phyloP scores from a whole-genome alignment of 2,797 vertebrate genomes.

The Sebastes vulpes region DNA sequence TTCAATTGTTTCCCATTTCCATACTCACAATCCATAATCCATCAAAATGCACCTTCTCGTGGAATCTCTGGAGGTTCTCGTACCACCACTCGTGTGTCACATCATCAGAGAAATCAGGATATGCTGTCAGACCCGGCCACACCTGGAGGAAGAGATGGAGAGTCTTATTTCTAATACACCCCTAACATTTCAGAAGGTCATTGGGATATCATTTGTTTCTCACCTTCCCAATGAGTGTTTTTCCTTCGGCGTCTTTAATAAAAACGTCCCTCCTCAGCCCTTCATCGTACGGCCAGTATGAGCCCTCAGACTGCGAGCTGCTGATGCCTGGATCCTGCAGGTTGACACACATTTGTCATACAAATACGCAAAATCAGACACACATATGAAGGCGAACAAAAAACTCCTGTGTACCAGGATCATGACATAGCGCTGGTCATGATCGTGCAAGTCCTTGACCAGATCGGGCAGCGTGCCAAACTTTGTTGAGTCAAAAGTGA shows the following conservation, averaged over 20 bases:
- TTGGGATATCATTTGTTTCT: neutral
- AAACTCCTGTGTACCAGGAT: constrained; percentile 86
- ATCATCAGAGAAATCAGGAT: constrained; percentile 89
- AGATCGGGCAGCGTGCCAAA: constrained; percentile 88
- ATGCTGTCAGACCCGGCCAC: constrained; percentile 92
- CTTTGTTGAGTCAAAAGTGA: constrained; percentile 83
- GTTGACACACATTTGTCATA: neutral
- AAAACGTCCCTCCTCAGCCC: constrained; percentile 88
- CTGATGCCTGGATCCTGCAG: constrained; percentile 92
- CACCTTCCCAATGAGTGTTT: constrained; percentile 90
- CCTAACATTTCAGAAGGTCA: neutral
- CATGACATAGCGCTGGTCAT: constrained; percentile 90
- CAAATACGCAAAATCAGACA: neutral
- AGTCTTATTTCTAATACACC: neutral
- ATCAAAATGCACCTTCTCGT: constrained; percentile 87
- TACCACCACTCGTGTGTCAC: constrained; percentile 91
- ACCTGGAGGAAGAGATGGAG: constrained; percentile 76
- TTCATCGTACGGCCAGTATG: constrained; percentile 91
- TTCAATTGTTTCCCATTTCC: neutral
- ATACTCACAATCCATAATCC: constrained; percentile 92
- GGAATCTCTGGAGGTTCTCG: constrained; percentile 88
- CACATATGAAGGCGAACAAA: neutral
- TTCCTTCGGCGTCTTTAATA: constrained; percentile 87
- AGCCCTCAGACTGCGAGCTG: constrained; percentile 84
- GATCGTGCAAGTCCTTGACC: constrained; percentile 89